Base-by-base conservation (phyloP, 1,140 invertebrate genomes). In the Tetramorium alpestre region DNA sequence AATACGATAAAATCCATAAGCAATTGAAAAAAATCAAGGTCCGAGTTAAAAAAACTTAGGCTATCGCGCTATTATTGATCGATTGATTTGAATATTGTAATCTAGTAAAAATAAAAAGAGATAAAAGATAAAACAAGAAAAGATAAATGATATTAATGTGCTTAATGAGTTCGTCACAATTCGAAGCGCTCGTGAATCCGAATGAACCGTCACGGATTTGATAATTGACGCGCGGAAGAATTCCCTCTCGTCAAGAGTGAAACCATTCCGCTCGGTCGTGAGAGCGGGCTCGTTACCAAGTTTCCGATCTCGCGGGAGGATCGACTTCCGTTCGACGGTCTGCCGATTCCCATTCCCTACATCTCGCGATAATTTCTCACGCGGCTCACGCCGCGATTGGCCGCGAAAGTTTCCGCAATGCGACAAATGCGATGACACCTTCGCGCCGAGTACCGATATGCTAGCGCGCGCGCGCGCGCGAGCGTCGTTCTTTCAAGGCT, bases 381-480 rank as follows among this genome's bases (percentile, higher is more conserved):
- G 85, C 33, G 28, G 54, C 54, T 25, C 33, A 44, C 44, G 70
- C 18, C 44, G 70, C 70, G 89, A 90, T 84, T 89, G 89, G 84
- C 86, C 88, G 80, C 64, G 86, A 90, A 90, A 90, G 88, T 90
- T 90, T 88, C 62, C 86, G 77, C 87, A 90, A 65, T 87, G 75
- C 87, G 86, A 76, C 78, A 84, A 77, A 87, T 75, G 69, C 69
- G 60, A 86, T 73, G 88, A 89, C 75, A 76, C 69, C 67, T 73
- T 76, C 33, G 70, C 87, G 73, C 76, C 60, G 16, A 54, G 16
- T 75, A 38, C 51, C 73, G 28, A 54, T 69, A 60, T 16, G 6
- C 54, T n/a, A 7, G 13, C 38, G 13, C 49, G 70, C 10, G 28
- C 70, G 51, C 49, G 49, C 51, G 13, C 38, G 44, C 58, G 22